phyloP scores from a whole-genome alignment of 1,140 invertebrate species.

The Steinernema khuongi region DNA sequence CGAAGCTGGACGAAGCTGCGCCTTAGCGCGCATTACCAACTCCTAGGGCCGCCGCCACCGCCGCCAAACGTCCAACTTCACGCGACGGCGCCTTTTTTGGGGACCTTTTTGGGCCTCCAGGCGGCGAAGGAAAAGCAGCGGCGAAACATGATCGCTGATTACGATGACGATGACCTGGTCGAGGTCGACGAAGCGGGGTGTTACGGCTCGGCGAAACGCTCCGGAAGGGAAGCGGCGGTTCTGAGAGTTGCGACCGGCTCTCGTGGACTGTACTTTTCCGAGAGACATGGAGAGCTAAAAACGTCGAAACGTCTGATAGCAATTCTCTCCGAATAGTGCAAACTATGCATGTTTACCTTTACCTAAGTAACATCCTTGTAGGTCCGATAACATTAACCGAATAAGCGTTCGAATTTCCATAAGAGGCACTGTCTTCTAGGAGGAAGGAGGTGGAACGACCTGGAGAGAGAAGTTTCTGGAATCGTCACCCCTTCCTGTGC shows the following conservation, averaged over 20 bases:
- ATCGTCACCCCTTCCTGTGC: background rate
- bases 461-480: background rate
- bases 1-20: background rate
- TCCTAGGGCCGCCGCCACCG: too few species aligned
- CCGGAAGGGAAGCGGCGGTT: background rate
- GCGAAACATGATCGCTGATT: background rate
- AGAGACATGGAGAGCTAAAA: background rate
- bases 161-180: background rate
- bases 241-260: background rate
- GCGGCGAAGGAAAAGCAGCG: too few species aligned
- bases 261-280: conserved; percentile 8
- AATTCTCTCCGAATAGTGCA: background rate
- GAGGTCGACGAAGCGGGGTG: background rate
- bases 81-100: background rate
- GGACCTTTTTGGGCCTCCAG: background rate
- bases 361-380: conserved; percentile 13
- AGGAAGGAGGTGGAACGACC: background rate
- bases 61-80: background rate
- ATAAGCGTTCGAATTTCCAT: background rate
- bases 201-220: background rate
- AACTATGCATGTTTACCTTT: background rate
- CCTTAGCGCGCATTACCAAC: background rate
- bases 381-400: conserved; percentile 1
- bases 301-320: background rate
- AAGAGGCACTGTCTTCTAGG: background rate